Conservation (phyloP, 1,140 invertebrate genomes). For the Caenorhabditis remanei region DNA sequence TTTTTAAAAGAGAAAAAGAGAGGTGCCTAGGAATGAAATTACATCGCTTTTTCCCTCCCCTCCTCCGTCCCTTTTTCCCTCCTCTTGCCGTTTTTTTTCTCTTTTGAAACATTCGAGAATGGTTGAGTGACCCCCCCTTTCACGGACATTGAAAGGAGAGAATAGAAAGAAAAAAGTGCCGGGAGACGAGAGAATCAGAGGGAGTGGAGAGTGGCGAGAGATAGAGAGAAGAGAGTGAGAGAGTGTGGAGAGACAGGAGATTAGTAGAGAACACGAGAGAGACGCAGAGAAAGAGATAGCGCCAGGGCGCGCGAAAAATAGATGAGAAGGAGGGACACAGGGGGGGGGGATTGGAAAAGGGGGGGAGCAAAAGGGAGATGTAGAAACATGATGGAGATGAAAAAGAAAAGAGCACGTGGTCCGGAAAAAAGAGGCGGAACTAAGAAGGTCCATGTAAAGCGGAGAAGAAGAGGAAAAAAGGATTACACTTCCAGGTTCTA, state of each 20-base stretch:
- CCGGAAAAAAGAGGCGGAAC: background rate
- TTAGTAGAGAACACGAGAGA: background rate
- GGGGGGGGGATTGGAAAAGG: too few relatives aligned
- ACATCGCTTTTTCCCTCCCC: background rate
- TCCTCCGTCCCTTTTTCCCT: background rate
- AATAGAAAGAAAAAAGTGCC: background rate
- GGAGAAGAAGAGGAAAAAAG: background rate
- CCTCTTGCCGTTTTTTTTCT: background rate
- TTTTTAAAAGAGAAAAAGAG: background rate
- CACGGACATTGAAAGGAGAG: constrained; percentile 35
- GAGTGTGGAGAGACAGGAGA: background rate
- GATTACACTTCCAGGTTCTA: constrained; percentile 40
- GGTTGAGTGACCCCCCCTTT: constrained; percentile 55
- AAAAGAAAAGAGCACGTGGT: constrained; percentile 22
- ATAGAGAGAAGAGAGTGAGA: background rate
- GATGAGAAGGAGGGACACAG: background rate
- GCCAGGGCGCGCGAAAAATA: too few relatives aligned
- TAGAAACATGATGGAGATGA: constrained; percentile 34
- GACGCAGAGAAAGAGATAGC: background rate
- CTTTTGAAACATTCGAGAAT: constrained; percentile 55
- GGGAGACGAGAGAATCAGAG: too few relatives aligned
- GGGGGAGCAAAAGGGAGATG: background rate
- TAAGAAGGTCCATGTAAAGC: background rate
- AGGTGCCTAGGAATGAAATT: constrained; percentile 32
- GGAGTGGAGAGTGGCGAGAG: too few relatives aligned